Evolutionary conservation across 1,140 invertebrate genomes (phyloP), one percentile per base, ranked within the genome.

Genomic region (Trichonephila clavata): DNA sequence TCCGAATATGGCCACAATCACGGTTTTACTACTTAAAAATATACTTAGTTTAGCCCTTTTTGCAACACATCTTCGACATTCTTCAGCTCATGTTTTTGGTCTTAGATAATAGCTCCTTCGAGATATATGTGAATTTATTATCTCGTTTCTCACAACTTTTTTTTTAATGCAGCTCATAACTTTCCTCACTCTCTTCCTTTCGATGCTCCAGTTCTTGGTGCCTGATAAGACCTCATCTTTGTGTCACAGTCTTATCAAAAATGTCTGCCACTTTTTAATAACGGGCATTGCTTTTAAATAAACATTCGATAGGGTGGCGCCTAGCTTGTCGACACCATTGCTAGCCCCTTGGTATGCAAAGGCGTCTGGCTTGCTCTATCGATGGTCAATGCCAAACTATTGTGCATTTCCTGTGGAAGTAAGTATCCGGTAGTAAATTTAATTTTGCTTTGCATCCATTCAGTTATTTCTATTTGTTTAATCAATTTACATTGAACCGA

Each of bases 251-350:
- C 27, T 77, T 77, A 77, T 77, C 71, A 50, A 50, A 50, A 7
- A 50, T 50, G 50, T 50, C 50, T 77, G 27, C 16, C 71, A 77
- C 13, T 77, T 77, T 77, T 77, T 77, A 77, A 77, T 77, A 77
- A 32, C 71, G 71, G 27, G 71, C 24, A 77, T 18, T 4, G 71
- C 71, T 77, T 77, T 77, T 77, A 77, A 77, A 77, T 77, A 77
- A 77, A 77, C 71, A 77, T 77, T 77, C 27, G 71, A 77, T 77
- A 32, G 65, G 65, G 14, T 77, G 71, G 71, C 71, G 71, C 71
- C 71, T 77, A 5, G 24, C 71, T 14, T 77, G 71, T 32, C 24
- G 71, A 32, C 71, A 32, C 27, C 27, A 77, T 77, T 77, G 71
- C 71, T 77, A 14, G 27, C 18, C n/a, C 16, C 32, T 14, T 68